Conservation (phyloP, 2,113 vertebrate species). For the Gymnobelideus leadbeateri region DNA sequence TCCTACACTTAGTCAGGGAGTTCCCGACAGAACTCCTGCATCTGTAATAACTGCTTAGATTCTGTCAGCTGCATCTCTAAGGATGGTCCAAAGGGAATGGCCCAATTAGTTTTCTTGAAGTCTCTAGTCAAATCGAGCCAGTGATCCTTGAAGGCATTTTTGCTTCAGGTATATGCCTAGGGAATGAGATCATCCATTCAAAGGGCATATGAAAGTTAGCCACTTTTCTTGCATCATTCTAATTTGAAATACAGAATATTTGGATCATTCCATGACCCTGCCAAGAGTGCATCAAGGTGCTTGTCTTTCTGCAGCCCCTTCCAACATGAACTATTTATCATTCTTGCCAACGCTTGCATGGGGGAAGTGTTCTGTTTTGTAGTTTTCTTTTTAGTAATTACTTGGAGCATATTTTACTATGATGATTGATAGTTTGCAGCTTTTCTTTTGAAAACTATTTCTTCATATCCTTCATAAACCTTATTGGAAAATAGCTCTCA, state of each 20-base stretch:
- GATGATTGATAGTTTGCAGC: not conserved
- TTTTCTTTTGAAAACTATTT: not conserved
- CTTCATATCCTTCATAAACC: not conserved
- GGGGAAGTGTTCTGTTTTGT: not conserved
- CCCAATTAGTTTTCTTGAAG: not conserved
- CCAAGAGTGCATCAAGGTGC: not conserved
- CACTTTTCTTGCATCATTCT: not conserved
- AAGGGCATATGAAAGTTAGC: not conserved
- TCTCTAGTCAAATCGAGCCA: not conserved
- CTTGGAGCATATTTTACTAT: not conserved
- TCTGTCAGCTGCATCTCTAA: not conserved
- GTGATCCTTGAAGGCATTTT: not conserved
- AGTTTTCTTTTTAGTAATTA: not conserved
- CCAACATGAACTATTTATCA: not conserved
- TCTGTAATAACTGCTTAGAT: not conserved
- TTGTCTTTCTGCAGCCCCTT: not conserved
- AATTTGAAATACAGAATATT: not conserved
- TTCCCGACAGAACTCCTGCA: not conserved
- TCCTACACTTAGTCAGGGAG: too few relatives aligned
- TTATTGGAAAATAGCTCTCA: not conserved
- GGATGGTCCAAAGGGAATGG: not conserved
- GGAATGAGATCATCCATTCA: not conserved
- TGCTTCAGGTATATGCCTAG: not conserved
- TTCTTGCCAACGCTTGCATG: not conserved
- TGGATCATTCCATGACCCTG: not conserved